phyloP scores from a whole-genome alignment of 2,888 invertebrate genomes.

The Hartigia nigra region DNA sequence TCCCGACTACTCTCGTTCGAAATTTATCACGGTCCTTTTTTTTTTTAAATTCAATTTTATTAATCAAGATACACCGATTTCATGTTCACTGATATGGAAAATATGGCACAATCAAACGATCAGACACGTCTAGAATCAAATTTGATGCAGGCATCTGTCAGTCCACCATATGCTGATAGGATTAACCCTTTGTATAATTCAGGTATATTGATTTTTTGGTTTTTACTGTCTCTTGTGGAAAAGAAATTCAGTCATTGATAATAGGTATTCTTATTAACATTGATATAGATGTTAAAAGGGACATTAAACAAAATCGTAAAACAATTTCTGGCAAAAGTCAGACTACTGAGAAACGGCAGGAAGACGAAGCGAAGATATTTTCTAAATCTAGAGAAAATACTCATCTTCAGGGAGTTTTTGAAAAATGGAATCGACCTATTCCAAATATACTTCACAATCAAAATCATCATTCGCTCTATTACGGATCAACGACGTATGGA shows the following conservation, averaged over 20 bases:
- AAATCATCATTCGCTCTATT: background rate
- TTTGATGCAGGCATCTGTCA: constrained; percentile 1
- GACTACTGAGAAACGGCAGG: background rate
- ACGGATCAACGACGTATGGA: background rate
- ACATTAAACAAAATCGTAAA: background rate
- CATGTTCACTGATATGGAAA: constrained; percentile 26
- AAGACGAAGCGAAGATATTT: background rate
- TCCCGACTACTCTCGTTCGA: background rate
- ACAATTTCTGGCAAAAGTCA: background rate
- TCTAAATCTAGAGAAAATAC: background rate
- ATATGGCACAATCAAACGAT: constrained; percentile 13
- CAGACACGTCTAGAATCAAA: constrained; percentile 5
- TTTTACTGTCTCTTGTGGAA: background rate
- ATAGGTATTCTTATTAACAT: background rate
- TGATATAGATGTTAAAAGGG: background rate
- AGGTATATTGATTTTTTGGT: background rate
- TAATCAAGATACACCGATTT: constrained; percentile 1
- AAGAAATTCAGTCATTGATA: background rate
- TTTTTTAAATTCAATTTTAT: background rate
- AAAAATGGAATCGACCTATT: background rate
- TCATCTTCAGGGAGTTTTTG: background rate
- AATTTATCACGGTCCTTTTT: background rate
- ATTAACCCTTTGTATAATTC: background rate
- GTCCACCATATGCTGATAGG: background rate
- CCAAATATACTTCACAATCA: constrained; percentile 1